Evolutionary conservation across 1,140 invertebrate genomes (phyloP).

Genomic region (Ceratosolen fusciceps): DNA sequence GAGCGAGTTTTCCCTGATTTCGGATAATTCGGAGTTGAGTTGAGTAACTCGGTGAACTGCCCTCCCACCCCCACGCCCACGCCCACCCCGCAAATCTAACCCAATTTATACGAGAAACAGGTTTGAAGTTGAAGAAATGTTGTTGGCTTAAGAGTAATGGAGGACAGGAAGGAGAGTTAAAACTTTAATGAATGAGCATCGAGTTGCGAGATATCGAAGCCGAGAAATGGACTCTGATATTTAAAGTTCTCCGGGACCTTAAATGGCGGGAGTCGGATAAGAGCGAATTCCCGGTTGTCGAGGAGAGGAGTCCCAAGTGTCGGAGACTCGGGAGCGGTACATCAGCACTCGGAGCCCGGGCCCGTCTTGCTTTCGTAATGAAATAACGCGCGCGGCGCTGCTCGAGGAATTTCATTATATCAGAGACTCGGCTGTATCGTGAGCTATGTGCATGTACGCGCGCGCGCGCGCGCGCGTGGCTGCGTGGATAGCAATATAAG

Average conservation of each 20-base stretch:
- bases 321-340: neutral
- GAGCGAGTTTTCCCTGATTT: neutral
- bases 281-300: neutral
- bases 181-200: no score
- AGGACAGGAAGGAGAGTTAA: no score
- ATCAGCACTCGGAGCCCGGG: neutral
- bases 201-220: no score
- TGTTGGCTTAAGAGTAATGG: neutral
- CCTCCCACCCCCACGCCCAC: no score
- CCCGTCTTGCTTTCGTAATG: constrained; percentile 27
- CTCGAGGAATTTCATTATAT: constrained; percentile 44
- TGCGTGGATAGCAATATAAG: no score
- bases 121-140: no score
- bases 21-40: neutral
- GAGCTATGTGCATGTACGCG: no score
- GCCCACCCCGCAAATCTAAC: neutral
- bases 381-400: constrained; percentile 3
- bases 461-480: no score
- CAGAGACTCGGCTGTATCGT: neutral
- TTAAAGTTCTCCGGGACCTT: neutral
- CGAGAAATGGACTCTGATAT: neutral
- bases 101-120: neutral
- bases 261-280: neutral
- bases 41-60: neutral
- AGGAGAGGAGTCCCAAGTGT: neutral